Evolutionary conservation across 2,113 vertebrate genomes (phyloP).

Genomic region (Theristicus caerulescens): DNA sequence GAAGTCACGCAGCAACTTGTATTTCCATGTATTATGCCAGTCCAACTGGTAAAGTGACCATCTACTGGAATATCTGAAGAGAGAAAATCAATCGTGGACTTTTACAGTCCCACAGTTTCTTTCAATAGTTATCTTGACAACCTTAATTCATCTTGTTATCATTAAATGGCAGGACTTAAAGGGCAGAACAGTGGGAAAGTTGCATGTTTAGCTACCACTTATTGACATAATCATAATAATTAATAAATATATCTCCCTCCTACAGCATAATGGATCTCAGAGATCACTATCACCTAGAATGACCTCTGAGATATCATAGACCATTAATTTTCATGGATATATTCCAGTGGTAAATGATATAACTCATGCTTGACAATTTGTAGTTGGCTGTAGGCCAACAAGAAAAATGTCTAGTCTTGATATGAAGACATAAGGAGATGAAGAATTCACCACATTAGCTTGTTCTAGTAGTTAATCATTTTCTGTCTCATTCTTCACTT

Average conservation of each 20-base stretch:
- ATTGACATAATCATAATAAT: not conserved
- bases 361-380: conserved; percentile 19
- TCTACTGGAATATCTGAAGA: not conserved
- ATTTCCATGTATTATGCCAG: not conserved
- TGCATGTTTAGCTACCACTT: not conserved
- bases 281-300: not conserved
- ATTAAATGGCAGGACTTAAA: not conserved
- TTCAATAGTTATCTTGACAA: not conserved
- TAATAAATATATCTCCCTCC: not conserved
- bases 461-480: not conserved
- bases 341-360: not conserved
- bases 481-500: conserved; percentile 32
- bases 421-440: not conserved
- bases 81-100: not conserved
- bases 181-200: not conserved
- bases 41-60: not conserved
- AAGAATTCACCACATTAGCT: conserved; percentile 22
- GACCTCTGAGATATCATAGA: not conserved
- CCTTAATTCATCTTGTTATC: not conserved
- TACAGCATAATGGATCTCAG: not conserved
- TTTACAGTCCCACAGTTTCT: not conserved
- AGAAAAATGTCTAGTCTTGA: not conserved
- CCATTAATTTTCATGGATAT: not conserved
- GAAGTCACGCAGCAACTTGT: not conserved
- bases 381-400: not conserved